Evolutionary conservation across 2,113 vertebrate species (phyloP), one percentile per base, ranked within the genome.

Genomic region (Pelobates fuscus): DNA sequence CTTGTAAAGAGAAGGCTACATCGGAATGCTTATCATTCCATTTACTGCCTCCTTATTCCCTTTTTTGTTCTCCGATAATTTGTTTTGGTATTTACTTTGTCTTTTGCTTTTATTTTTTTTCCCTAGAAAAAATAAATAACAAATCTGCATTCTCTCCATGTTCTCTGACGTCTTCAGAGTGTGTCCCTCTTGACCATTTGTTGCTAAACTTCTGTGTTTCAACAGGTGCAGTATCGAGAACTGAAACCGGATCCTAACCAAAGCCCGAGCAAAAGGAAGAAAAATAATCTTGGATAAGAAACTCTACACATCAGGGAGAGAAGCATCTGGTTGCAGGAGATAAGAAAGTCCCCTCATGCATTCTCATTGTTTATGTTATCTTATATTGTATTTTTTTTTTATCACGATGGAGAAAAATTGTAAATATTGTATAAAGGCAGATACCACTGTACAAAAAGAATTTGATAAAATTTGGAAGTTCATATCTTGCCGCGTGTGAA

Each of bases 171-270:
- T 84, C 79, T 86, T 82, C 66, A 60, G 72, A 67, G 18, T 60
- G 66, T 78, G 37, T 12, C n/a, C n/a, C n/a, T n/a, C n/a, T 86
- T 94, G 89, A 95, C 86, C 67, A 30, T 61, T 86, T 84, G 75
- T 84, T 71, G 82, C 82, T 86, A 82, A 89, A 88, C 43, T n/a
- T 25, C 81, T 92, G 82, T 98, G 90, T 98, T 97, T 95, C 90
- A 96, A 96, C 95, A 99, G 97, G 93, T 96, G 95, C 96, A 98
- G 77, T 97, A 96, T 87, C 92, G 93, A 83, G 95, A 98, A 85
- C 90, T 98, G 94, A 97, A 97, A 95, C 91, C 89, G 85, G 96
- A 98, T 86, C 89, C 92, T 86, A 93, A 91, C 84, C 95, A 94
- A 81, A 98, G 95, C 89, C 95, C 96, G 8, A 97, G 91, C 89